Evolutionary conservation across 2,113 vertebrate genomes (phyloP).

Genomic region (Cyphomyrus discorhynchus): DNA sequence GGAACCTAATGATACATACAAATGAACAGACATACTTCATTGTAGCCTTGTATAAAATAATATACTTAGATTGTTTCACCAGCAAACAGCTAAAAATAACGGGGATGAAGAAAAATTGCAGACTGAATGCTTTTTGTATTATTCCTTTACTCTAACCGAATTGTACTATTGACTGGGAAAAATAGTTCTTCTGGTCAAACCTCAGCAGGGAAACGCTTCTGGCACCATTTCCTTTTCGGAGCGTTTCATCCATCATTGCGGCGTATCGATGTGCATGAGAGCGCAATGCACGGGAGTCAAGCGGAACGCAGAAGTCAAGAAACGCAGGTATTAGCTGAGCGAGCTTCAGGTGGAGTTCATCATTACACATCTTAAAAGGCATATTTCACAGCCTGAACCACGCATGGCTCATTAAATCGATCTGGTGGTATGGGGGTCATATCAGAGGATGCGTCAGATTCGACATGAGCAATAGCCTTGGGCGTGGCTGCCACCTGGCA

Average conservation of each 20-base stretch:
- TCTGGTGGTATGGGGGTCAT: neutral
- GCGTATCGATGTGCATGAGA: neutral
- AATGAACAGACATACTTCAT: neutral
- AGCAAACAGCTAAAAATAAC: neutral
- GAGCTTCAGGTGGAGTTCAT: neutral
- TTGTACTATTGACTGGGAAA: neutral
- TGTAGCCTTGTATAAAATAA: neutral
- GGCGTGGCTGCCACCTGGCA: neutral
- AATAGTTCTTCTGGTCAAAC: neutral
- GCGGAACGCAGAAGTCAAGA: neutral
- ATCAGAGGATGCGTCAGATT: neutral
- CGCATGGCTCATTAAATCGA: neutral
- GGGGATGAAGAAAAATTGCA: neutral
- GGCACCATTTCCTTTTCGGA: neutral
- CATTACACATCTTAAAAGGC: neutral
- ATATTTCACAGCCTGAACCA: neutral
- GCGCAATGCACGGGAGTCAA: neutral
- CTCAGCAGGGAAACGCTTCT: neutral
- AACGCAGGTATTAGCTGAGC: neutral
- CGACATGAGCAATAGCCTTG: neutral
- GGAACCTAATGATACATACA: constrained; percentile 7
- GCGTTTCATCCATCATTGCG: neutral
- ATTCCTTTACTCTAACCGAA: neutral
- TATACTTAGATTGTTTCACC: neutral
- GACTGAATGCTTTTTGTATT: neutral